Conservation (phyloP, 2,797 vertebrate genomes). For the Enoplosus armatus region DNA sequence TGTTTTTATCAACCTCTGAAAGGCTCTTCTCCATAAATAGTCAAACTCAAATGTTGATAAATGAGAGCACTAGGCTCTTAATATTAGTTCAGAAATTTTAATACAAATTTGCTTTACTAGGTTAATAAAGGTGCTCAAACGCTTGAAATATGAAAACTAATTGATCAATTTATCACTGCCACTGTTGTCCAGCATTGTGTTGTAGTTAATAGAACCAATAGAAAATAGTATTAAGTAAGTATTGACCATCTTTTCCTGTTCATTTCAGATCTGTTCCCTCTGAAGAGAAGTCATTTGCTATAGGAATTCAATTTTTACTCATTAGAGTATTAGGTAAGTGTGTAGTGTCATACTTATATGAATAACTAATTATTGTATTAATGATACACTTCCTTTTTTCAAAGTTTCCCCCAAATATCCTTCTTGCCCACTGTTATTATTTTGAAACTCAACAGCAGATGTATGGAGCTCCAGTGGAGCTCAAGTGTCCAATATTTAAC, state of each 20-base stretch:
- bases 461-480: background rate
- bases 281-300: conserved; percentile 96
- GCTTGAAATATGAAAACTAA: conserved; percentile 8
- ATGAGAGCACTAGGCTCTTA: background rate
- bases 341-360: background rate
- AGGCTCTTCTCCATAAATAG: conserved; percentile 15
- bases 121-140: too few relatives aligned
- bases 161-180: background rate
- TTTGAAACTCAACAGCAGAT: background rate
- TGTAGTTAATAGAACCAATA: background rate
- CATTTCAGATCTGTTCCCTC: conserved; percentile 89
- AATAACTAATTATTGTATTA: background rate
- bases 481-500: background rate
- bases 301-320: conserved; percentile 95
- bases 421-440: background rate
- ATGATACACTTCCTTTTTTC: background rate
- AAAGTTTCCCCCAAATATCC: background rate
- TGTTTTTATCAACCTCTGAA: conserved; percentile 13
- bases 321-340: conserved; percentile 94
- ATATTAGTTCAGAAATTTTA: too few relatives aligned
- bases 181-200: background rate
- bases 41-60: conserved; percentile 16
- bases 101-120: too few relatives aligned
- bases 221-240: background rate
- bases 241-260: conserved; percentile 8